Percentiles rank a stretch among this genome's conserved stretches.
Conservation (phyloP, 2,888 invertebrate genomes). For the Ptychoptera albimana region DNA sequence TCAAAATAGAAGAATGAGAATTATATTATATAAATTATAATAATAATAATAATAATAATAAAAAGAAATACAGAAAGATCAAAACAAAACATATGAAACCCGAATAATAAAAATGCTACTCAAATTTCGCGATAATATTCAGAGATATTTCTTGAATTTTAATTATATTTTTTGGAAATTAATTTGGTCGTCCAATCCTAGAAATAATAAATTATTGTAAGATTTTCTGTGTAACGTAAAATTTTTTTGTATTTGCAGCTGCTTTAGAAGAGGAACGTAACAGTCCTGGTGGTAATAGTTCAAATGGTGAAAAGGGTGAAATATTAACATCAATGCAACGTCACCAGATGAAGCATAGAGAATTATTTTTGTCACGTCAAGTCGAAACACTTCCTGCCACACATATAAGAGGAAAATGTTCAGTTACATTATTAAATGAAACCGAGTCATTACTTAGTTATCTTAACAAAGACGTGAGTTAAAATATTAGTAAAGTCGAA, state of each 20-base stretch:
- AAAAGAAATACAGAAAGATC: too few relatives aligned
- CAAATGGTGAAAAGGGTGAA: slow-evolving; percentile 31
- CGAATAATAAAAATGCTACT: too few relatives aligned
- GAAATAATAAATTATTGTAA: too few relatives aligned
- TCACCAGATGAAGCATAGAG: slow-evolving; percentile 94
- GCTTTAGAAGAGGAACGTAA: slow-evolving; percentile 50
- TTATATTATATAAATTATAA: too few relatives aligned
- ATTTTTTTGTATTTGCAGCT: slow-evolving; percentile 32
- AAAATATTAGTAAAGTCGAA: slow-evolving; percentile 19
- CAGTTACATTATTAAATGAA: slow-evolving; percentile 96
- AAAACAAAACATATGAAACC: too few relatives aligned
- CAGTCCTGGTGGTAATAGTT: slow-evolving; percentile 20
- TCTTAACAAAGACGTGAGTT: slow-evolving; percentile 82
- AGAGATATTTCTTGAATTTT: too few relatives aligned
- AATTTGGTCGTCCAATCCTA: too few relatives aligned
- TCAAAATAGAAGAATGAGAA: too few relatives aligned
- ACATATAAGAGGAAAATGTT: slow-evolving; percentile 98
- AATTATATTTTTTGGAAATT: too few relatives aligned
- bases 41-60: too few relatives aligned
- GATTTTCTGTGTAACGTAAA: too few relatives aligned
- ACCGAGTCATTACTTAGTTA: slow-evolving; percentile 94
- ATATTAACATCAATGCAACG: slow-evolving; percentile 69
- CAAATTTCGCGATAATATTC: too few relatives aligned
- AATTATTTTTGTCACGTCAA: slow-evolving; percentile 93
- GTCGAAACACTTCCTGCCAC: slow-evolving; percentile 97